Evolutionary conservation across 2,113 vertebrate genomes (phyloP), one percentile per base, ranked within the genome.

Genomic region (Myocastor coypus): DNA sequence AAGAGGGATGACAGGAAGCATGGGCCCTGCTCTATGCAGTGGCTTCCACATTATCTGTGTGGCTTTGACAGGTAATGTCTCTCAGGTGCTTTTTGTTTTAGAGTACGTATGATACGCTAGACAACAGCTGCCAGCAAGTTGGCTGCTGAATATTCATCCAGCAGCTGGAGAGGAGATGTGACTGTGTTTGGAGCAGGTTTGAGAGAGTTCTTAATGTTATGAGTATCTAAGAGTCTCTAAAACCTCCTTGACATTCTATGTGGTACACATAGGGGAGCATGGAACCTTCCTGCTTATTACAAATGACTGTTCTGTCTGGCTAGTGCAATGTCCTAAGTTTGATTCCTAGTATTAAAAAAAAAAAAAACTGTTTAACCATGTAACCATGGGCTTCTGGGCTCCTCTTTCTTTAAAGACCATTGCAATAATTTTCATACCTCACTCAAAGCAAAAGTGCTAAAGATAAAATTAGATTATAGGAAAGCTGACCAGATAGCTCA

Each of bases 381-480:
- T 50, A 32, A 83, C 22, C 57, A 20, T 55, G 42, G 28, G 89
- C 57, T 63, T 66, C 82, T 61, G 61, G 10, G n/a, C 73, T 26
- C 91, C 85, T 59, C 5, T 55, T 77, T 84, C 92, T 93, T 89
- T 40, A 87, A 71, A 87, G 40, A 63, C 3, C n/a, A 55, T 34
- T 40, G 34, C 61, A 84, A 77, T 91, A 24, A 86, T 75, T 87
- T 66, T 63, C 81, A 91, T 2, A 34, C 32, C 75, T 91, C 71
- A 26, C 52, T 40, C 68, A 80, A 89, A 86, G 91, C 50, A 75
- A 59, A 91, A 34, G 19, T 68, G 82, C 66, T 16, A 55, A 75
- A 37, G 89, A 57, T 95, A 64, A 96, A 92, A 71, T 64, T 68
- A 85, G 80, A 32, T 12, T 80, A 55, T 68, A 37, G 40, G 30